Evolutionary conservation across 1,140 invertebrate species (phyloP).

Genomic region (Brachionus paranguensis): DNA sequence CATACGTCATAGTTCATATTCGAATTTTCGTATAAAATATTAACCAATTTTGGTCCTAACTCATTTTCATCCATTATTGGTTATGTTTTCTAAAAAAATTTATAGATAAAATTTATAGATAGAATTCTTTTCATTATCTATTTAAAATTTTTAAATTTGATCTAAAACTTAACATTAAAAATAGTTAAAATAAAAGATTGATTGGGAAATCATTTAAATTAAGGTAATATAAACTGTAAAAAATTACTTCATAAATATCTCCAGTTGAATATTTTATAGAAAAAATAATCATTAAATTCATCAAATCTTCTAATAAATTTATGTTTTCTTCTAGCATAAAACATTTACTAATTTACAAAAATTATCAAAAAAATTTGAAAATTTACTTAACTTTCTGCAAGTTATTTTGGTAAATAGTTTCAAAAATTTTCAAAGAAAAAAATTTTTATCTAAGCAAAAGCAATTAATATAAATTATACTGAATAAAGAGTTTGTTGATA

Average conservation of each 20-base stretch:
- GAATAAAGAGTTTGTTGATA: too few species aligned
- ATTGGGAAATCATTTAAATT: too few species aligned
- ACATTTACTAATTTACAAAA: background rate
- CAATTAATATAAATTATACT: too few species aligned
- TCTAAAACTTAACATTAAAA: background rate
- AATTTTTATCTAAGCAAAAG: too few species aligned
- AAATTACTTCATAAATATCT: too few species aligned
- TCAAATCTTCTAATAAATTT: background rate
- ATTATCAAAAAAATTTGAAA: background rate
- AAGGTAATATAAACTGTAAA: too few species aligned
- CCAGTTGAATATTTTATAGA: background rate
- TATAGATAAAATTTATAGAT: background rate
- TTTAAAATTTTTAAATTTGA: background rate
- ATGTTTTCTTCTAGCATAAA: background rate
- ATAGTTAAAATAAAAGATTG: too few species aligned
- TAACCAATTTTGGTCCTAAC: background rate
- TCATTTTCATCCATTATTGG: background rate
- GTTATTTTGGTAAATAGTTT: too few species aligned
- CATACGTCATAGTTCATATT: constrained; percentile 21
- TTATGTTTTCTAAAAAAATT: background rate
- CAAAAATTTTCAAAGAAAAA: too few species aligned
- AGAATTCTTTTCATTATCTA: background rate
- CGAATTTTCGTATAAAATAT: constrained; percentile 4
- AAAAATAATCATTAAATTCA: background rate
- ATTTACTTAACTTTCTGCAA: background rate